A percentile compares a stretch with the other conserved stretches of the same genome.
phyloP scores from a whole-genome alignment of 30 jellyfish, hydroid and myxozoan species.

The Aurelia sp. region DNA sequence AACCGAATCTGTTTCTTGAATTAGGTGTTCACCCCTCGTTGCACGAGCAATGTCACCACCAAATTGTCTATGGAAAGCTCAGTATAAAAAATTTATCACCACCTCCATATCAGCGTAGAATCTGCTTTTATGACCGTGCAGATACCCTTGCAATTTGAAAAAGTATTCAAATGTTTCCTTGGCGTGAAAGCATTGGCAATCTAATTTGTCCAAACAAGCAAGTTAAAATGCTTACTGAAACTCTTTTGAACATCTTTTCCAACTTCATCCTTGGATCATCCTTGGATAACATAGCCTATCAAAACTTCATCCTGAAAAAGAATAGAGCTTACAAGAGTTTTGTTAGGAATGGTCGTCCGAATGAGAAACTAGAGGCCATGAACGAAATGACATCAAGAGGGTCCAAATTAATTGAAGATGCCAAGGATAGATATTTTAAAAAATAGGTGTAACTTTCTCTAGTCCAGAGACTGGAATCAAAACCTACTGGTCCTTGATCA shows the following conservation, averaged over 20 bases:
- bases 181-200: background rate
- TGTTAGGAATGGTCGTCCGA: conserved; percentile 45
- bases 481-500: conserved; percentile 46
- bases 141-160: conserved; percentile 4
- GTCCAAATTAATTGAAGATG: background rate
- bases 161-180: conserved; percentile 26
- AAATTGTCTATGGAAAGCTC: conserved; percentile 14
- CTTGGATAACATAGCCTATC: conserved; percentile 61
- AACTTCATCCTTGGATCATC: conserved; percentile 62
- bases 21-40: too few species aligned
- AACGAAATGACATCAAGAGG: conserved; percentile 23
- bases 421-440: conserved; percentile 32
- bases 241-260: conserved; percentile 31
- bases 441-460: conserved; percentile 24
- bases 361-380: conserved; percentile 32
- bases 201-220: conserved; percentile 32
- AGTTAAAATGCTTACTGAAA: conserved; percentile 33
- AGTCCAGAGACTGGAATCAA: conserved; percentile 35
- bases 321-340: conserved; percentile 34
- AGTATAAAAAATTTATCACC: conserved; percentile 27
- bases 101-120: conserved; percentile 29
- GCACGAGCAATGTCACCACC: conserved; percentile 12
- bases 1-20: too few species aligned
- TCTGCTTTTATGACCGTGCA: conserved; percentile 43
- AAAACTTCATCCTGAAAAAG: conserved; percentile 36